Evolutionary conservation across 2,888 invertebrate species (phyloP).

Genomic region (Phorcus lineatus): DNA sequence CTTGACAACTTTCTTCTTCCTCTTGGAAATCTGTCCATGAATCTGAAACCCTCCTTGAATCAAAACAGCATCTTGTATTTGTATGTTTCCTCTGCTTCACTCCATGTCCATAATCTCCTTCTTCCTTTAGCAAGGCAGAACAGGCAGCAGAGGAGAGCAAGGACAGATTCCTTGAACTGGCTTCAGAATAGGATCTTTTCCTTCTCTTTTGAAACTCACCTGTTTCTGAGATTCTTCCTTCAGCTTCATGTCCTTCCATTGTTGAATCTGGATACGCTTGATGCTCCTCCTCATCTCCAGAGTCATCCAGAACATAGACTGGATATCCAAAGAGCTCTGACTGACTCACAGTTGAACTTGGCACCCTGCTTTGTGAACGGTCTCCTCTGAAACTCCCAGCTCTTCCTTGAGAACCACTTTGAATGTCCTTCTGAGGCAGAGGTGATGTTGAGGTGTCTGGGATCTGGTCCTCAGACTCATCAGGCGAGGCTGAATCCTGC

Average conservation of each 20-base stretch:
- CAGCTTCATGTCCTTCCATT: not conserved
- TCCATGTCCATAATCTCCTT: not conserved
- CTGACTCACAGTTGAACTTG: not conserved
- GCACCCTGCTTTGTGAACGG: not conserved
- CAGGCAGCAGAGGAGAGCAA: slow-evolving; percentile 1
- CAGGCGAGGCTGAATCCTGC: not conserved
- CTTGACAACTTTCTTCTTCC: not conserved
- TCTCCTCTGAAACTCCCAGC: not conserved
- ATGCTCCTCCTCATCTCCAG: not conserved
- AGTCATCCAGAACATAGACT: not conserved
- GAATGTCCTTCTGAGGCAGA: not conserved
- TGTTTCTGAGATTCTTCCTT: not conserved
- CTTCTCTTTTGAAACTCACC: not conserved
- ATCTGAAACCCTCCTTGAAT: too few species aligned
- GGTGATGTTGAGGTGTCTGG: not conserved
- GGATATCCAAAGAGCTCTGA: not conserved
- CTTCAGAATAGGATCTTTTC: not conserved
- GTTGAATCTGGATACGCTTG: not conserved
- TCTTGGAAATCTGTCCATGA: not conserved
- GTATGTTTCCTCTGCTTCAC: not conserved
- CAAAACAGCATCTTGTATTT: not conserved
- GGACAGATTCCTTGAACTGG: not conserved
- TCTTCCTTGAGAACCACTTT: too few species aligned
- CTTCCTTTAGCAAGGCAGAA: not conserved
- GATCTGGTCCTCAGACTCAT: not conserved